phyloP scores from a whole-genome alignment of 2,113 vertebrate genomes.

The Syngnathus floridae region DNA sequence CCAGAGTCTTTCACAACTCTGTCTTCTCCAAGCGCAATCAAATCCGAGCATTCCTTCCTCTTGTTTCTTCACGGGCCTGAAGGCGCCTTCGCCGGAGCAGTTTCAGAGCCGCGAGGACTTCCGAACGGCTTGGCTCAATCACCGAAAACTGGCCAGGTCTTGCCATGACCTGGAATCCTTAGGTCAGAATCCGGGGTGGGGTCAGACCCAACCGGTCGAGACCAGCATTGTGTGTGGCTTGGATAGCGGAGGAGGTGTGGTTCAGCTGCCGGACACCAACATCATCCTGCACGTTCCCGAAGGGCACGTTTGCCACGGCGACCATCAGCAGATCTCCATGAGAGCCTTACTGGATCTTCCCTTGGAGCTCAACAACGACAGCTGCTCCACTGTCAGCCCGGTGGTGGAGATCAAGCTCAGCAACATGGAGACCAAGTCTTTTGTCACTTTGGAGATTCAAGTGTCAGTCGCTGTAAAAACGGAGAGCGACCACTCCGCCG shows the following conservation, averaged over 20 bases:
- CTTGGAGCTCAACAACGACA: conserved; percentile 86
- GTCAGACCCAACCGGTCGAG: conserved; percentile 94
- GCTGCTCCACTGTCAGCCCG: conserved; percentile 83
- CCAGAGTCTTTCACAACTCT: conserved; percentile 92
- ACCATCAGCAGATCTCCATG: conserved; percentile 88
- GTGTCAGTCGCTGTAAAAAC: conserved; percentile 76
- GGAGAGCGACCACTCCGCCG: too few relatives aligned
- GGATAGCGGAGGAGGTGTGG: conserved; percentile 82
- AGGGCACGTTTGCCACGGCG: conserved; percentile 81
- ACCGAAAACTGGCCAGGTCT: conserved; percentile 89
- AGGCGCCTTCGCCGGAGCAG: conserved; percentile 88
- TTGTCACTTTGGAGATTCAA: conserved; percentile 84
- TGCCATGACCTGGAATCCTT: conserved; percentile 90
- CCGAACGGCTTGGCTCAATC: conserved; percentile 89
- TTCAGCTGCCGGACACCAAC: conserved; percentile 89
- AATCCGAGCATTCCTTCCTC: conserved; percentile 61
- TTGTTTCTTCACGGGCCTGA: conserved; percentile 80
- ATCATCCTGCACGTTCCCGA: conserved; percentile 87
- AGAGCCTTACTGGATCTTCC: conserved; percentile 90
- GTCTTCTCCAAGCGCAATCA: conserved; percentile 82
- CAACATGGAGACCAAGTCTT: conserved; percentile 86
- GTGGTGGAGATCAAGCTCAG: conserved; percentile 90
- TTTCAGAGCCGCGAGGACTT: conserved; percentile 96
- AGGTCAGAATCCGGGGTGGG: conserved; percentile 93
- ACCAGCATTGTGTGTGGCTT: conserved; percentile 87